These are phyloP conservation scores for Falco punctatus DNA, from an alignment of 2,113 vertebrate species.

Conservation along the genomic window DNA sequence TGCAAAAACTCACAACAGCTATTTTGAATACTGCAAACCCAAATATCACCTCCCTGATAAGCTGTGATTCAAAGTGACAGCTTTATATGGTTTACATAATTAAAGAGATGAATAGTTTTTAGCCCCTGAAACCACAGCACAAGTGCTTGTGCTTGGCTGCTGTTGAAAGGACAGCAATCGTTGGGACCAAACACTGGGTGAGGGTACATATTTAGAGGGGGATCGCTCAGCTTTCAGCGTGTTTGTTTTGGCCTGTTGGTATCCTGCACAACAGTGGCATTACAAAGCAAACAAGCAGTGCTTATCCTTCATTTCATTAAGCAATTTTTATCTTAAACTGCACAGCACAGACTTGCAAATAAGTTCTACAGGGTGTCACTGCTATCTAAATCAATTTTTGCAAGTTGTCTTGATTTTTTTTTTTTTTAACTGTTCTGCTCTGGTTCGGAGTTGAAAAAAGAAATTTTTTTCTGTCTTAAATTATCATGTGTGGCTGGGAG, in stretches of 20 bases:
- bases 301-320: conserved; percentile 15
- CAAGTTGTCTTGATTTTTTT: conserved; percentile 38
- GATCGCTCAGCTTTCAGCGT: background rate
- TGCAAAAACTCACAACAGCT: conserved; percentile 47
- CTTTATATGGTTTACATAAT: background rate
- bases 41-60: background rate
- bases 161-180: background rate
- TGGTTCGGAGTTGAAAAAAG: conserved; percentile 13
- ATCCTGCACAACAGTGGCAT: background rate
- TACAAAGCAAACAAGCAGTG: background rate
- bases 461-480: conserved; percentile 22
- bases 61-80: conserved; percentile 6
- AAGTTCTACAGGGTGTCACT: conserved; percentile 39
- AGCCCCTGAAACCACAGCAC: background rate
- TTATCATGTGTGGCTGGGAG: conserved; percentile 34
- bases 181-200: background rate
- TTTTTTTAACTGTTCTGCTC: background rate
- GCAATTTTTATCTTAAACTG: conserved; percentile 20
- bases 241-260: background rate
- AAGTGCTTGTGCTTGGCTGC: background rate
- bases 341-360: conserved; percentile 49
- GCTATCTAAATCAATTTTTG: conserved; percentile 36
- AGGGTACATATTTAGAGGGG: background rate
- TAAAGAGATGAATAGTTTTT: background rate
- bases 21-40: conserved; percentile 27